Evolutionary conservation across 2,888 invertebrate species (phyloP).

Genomic region (Branchellion lobata): DNA sequence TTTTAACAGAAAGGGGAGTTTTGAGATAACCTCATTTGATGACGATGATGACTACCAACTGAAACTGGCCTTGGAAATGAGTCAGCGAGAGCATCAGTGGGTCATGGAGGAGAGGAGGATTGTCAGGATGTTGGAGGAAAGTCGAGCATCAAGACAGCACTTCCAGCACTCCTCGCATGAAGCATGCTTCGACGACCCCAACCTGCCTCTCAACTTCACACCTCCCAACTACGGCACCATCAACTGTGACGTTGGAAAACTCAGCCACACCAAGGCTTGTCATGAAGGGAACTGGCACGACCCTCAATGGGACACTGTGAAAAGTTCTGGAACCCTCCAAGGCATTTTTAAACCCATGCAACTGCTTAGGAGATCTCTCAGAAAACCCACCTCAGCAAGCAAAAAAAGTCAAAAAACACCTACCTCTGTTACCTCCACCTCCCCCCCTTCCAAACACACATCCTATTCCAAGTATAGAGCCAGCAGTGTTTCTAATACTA

Average conservation of each 20-base stretch:
- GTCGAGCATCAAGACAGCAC: background rate
- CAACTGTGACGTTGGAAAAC: background rate
- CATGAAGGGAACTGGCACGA: background rate
- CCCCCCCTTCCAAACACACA: too few species aligned
- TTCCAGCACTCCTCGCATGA: background rate
- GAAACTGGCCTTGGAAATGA: slow-evolving; percentile 23
- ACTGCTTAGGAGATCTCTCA: background rate
- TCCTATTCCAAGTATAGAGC: too few species aligned
- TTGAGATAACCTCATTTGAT: too few species aligned
- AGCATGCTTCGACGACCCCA: background rate
- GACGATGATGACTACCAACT: slow-evolving; percentile 24
- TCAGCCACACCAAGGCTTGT: background rate
- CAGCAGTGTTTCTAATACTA: too few species aligned
- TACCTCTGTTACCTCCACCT: too few species aligned
- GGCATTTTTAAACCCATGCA: background rate
- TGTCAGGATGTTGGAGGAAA: slow-evolving; percentile 6
- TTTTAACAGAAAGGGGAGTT: too few species aligned
- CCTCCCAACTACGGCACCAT: background rate
- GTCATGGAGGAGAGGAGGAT: background rate
- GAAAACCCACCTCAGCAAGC: background rate
- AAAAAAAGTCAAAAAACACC: background rate
- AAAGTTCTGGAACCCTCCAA: background rate
- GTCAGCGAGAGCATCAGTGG: slow-evolving; percentile 25
- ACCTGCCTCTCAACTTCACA: background rate
- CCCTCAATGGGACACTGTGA: background rate